A percentile compares a stretch with the other conserved stretches of the same genome.
These are phyloP conservation scores for Jaculus jaculus DNA, from an alignment of 2,113 vertebrate species.

Conservation along the genomic window DNA sequence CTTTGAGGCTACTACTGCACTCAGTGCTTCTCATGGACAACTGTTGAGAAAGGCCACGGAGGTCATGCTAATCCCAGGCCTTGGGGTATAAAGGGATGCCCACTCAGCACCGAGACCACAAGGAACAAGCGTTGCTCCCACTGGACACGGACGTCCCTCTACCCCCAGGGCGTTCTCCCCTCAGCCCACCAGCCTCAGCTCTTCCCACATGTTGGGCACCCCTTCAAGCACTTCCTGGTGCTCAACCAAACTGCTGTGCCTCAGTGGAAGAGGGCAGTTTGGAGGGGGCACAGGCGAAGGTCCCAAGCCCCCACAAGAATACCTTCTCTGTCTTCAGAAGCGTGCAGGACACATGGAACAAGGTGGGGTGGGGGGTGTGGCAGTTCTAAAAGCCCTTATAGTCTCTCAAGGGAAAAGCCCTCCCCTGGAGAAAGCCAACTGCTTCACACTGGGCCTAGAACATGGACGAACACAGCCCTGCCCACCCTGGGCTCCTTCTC, in stretches of 20 bases:
- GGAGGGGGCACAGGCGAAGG: background rate
- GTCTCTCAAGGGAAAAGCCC: too few species aligned
- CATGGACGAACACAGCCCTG: background rate
- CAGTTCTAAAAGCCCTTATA: background rate
- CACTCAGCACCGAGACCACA: background rate
- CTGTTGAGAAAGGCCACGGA: background rate
- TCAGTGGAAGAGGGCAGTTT: background rate
- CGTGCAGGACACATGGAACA: background rate
- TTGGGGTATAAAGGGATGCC: background rate
- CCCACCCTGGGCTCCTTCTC: background rate
- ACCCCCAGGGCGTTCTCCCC: constrained; percentile 14
- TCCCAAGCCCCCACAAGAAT: background rate
- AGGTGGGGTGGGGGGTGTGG: background rate
- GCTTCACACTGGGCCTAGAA: background rate
- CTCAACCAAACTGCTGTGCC: background rate
- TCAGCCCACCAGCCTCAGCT: constrained; percentile 42
- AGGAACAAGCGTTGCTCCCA: background rate
- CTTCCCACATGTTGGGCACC: background rate
- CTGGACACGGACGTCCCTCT: background rate
- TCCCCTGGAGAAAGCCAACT: background rate
- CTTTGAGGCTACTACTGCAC: background rate
- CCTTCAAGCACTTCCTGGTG: constrained; percentile 40
- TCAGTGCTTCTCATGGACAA: background rate
- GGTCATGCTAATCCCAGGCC: background rate
- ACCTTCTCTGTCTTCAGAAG: background rate